phyloP scores from a whole-genome alignment of 2,888 invertebrate genomes.

The Idaea aversata region DNA sequence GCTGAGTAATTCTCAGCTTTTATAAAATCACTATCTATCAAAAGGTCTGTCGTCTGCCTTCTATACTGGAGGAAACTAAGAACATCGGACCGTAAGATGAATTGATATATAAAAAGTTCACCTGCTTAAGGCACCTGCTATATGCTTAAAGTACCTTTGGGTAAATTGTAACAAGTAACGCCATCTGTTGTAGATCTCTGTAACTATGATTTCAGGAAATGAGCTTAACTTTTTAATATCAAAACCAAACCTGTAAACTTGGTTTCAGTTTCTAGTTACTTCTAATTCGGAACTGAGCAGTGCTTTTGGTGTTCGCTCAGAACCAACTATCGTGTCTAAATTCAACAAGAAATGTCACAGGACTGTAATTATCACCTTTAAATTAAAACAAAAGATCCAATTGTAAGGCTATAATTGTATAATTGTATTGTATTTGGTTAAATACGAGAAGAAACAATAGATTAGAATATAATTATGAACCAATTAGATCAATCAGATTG shows the following conservation, averaged over 20 bases:
- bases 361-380: background rate
- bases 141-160: too few relatives aligned
- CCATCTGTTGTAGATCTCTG: background rate
- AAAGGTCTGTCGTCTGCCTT: too few relatives aligned
- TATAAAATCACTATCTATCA: too few relatives aligned
- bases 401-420: background rate
- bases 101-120: too few relatives aligned
- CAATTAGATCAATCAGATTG: constrained; percentile 38
- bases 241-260: background rate
- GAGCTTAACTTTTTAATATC: background rate
- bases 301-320: background rate
- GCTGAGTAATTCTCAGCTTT: too few relatives aligned
- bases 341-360: background rate
- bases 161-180: background rate
- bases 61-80: too few relatives aligned
- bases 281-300: background rate
- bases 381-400: background rate
- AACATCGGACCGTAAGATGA: too few relatives aligned
- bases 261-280: background rate
- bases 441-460: background rate
- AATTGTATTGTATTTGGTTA: background rate
- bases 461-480: constrained; percentile 13
- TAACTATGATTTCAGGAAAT: background rate
- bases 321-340: background rate
- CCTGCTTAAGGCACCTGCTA: too few relatives aligned